Evolutionary conservation across 2,113 vertebrate species (phyloP), one percentile per base, ranked within the genome.

Genomic region (Onychorhynchus coronatus): DNA sequence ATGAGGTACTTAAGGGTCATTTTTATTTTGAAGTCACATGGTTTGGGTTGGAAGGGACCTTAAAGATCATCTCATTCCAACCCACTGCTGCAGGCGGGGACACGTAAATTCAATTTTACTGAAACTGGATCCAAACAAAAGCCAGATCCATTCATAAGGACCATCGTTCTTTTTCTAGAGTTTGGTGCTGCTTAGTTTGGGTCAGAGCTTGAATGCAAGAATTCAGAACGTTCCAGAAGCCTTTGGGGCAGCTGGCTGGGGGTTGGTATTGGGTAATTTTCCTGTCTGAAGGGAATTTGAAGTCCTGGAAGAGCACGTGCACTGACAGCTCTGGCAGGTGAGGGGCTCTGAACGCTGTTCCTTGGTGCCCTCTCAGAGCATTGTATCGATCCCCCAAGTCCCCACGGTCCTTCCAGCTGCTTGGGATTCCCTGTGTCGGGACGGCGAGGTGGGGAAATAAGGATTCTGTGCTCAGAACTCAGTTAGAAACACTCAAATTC

Each of bases 401-500:
- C 14, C 1, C 27, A 13, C 18, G 2, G 63, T 63, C 28, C 31
- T 56, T 18, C 9, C 61, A 33, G 59, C 6, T 52, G 44, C 8
- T 21, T 58, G 80, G 28, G 77, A 13, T 62, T 63, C 63, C 80
- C 83, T 82, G 35, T 28, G 53, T 75, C 31, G 2, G 6, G 71
- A 11, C 8, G n/a, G 68, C 56, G 6, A 24, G 82, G n/a, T 75
- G 72, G 21, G 21, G 80, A 39, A 52, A 7, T 9, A 2, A 14
- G 59, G 80, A 14, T 31, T 0, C 41, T 3, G 1, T 2, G 30
- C 20, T 14, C 24, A 17, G 73, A 6, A 14, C 4, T 25, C 35
- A 5, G 52, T 5, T 39, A 4, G 0, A 5, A 53, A 61, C 41
- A 0, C 56, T 50, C 3, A 0, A 7, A 6, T n/a, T 37, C 39